Base-by-base conservation (phyloP, 2,888 invertebrate genomes). In the Tiliacea citrago region DNA sequence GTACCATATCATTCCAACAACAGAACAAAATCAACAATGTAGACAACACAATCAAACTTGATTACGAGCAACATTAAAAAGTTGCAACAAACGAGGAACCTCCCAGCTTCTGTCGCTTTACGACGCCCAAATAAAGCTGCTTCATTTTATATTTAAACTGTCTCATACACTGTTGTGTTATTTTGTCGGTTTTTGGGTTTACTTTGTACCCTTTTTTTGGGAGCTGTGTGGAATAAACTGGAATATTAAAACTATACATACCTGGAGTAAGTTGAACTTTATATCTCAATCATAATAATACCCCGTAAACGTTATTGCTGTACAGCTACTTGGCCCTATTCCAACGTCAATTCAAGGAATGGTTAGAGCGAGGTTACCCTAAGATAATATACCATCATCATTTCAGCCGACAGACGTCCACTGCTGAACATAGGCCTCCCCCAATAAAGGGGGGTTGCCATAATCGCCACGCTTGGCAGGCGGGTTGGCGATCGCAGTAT, bases 41-140 rank as follows among this genome's bases (percentile, higher is more conserved):
- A 57, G 57, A 39, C 81, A 77, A 71, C 86, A 75, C 84, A 86
- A 86, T 85, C 86, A 84, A 85, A 85, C 84, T 80, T 75, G 71
- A 76, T 86, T 79, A 86, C 70, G 67, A 79, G 73, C 21, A 16
- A 79, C 84, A 84, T 84, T 86, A 86, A 86, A 85, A 85, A 80
- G 68, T 86, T 80, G 77, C 65, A 67, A 72, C 77, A 68, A 77
- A 58, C 81, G 73, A 80, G 73, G 35, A 55, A 18, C 35, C 72
- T 29, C 60, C 42, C 58, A 16, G 73, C 45, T 57, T 65, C 73
- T 49, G 57, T 42, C 72, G 45, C 70, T 81, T 81, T 74, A 72
- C 77, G 77, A 66, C 71, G n/a, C 67, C 66, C 68, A 61, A 83
- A 83, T 84, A 83, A 83, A 83, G 84, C 81, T 73, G 71, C 66